Percentiles rank a stretch among this genome's conserved stretches.
Conservation (phyloP, 1,140 invertebrate species). For the Anastrepha ludens region DNA sequence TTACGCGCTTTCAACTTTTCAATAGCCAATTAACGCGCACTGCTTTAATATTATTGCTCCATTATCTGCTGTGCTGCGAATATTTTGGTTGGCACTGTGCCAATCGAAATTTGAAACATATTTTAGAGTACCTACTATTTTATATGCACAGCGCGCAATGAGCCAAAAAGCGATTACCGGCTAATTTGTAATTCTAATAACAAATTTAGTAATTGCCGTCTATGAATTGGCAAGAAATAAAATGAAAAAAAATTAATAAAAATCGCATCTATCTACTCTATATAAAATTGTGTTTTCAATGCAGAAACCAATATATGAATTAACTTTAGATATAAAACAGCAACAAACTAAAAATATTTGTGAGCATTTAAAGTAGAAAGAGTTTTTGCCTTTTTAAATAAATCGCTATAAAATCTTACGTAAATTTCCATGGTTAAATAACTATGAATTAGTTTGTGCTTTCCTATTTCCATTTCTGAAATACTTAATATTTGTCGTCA, state of each 20-base stretch:
- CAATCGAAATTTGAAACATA: not conserved
- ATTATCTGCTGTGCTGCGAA: not conserved
- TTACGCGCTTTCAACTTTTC: not conserved
- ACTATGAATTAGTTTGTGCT: too few species aligned
- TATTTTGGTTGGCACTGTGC: not conserved
- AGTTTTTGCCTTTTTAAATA: too few species aligned
- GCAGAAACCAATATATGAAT: too few species aligned
- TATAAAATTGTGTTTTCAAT: too few species aligned
- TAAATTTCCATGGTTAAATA: too few species aligned
- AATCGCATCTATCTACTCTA: too few species aligned
- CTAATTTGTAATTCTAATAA: constrained; percentile 2
- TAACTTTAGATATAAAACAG: too few species aligned
- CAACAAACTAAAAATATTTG: too few species aligned
- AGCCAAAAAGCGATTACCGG: not conserved
- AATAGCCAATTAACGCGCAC: not conserved
- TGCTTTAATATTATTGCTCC: not conserved
- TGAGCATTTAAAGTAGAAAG: too few species aligned
- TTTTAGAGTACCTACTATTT: not conserved
- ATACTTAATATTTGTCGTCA: too few species aligned
- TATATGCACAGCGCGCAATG: not conserved
- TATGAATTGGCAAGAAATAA: not conserved
- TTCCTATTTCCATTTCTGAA: too few species aligned
- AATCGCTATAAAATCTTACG: too few species aligned
- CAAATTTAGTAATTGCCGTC: not conserved
- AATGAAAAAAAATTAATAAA: not conserved